Evolutionary conservation across 2,113 vertebrate species (phyloP).

Genomic region (Larimichthys crocea): DNA sequence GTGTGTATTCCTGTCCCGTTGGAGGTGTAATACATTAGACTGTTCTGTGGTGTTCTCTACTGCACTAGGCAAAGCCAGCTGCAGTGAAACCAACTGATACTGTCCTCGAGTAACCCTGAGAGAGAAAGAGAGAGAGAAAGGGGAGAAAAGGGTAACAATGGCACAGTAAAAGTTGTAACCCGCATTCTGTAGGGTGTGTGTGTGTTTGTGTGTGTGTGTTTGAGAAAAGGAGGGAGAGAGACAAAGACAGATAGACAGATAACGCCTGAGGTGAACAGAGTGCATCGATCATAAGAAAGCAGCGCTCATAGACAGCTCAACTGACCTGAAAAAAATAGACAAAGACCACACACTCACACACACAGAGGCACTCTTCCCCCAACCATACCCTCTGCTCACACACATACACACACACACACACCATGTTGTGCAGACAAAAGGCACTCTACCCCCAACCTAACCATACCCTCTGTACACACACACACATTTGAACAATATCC

Average conservation of each 20-base stretch:
- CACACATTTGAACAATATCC: not conserved
- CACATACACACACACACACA: constrained; percentile 1
- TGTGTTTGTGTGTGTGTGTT: constrained; percentile 2
- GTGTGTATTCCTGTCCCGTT: not conserved
- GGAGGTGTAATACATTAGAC: constrained; percentile 18
- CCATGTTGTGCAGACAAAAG: constrained; percentile 13
- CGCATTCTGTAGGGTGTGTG: constrained; percentile 7
- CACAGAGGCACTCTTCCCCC: not conserved
- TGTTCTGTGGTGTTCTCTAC: constrained; percentile 12
- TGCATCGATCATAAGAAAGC: constrained; percentile 43
- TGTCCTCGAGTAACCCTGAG: constrained; percentile 53
- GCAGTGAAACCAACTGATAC: constrained; percentile 38
- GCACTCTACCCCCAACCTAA: not conserved
- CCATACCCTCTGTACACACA: not conserved
- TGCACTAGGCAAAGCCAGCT: constrained; percentile 44
- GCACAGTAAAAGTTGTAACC: not conserved
- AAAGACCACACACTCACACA: not conserved
- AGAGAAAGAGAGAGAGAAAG: not conserved
- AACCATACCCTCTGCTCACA: not conserved
- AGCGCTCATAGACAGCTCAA: constrained; percentile 26
- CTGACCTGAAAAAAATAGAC: constrained; percentile 57
- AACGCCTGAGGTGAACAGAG: constrained; percentile 22
- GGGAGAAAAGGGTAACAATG: not conserved
- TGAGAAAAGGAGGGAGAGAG: not conserved
- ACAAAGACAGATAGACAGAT: constrained; percentile 1